Base-by-base conservation (phyloP, 2,113 vertebrate species). In the Odobenus rosmarus region DNA sequence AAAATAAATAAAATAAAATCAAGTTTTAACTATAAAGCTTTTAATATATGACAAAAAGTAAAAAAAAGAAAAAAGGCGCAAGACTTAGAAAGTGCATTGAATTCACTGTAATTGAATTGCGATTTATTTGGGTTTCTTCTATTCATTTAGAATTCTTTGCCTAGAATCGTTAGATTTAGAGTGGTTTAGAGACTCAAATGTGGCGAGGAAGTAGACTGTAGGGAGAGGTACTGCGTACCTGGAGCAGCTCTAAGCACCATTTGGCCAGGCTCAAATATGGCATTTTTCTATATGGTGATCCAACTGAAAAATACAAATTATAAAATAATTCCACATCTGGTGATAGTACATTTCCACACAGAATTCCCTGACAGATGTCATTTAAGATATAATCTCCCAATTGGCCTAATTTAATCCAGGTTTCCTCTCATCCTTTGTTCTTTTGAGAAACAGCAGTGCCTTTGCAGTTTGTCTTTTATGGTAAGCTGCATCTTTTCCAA, bases 241-340 rank as follows among this genome's bases (percentile, higher is more conserved):
- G 0, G 0, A 12, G 3, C 0, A 14, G n/a, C 28, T 55, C n/a
- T 79, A 26, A 62, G 76, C 69, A 7, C 16, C 24, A 1, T 16
- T 0, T 2, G 11, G 28, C 7, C 49, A 71, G 42, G 24, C 62
- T 93, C 49, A 67, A 12, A 11, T 1, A 59, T 9, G 16, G 2
- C 31, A n/a, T 88, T 64, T 74, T 83, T 57, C 23, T 55, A 19
- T 76, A 57, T 71, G 15, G 13, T 71, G 21, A 74, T 31, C 9
- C 31, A 81, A 14, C 7, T 33, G 7, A 96, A 93, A 64, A 42
- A n/a, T 15, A 69, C 13, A 74, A 80, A 51, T 51, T 23, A 19
- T 16, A 18, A 87, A 90, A 53, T 36, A 55, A 93, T 57, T 76
- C 51, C 36, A 4, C 26, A 21, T 62, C 69, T 71, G 51, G 16